Evolutionary conservation across 2,113 vertebrate genomes (phyloP).

Genomic region (Globicephala melas): DNA sequence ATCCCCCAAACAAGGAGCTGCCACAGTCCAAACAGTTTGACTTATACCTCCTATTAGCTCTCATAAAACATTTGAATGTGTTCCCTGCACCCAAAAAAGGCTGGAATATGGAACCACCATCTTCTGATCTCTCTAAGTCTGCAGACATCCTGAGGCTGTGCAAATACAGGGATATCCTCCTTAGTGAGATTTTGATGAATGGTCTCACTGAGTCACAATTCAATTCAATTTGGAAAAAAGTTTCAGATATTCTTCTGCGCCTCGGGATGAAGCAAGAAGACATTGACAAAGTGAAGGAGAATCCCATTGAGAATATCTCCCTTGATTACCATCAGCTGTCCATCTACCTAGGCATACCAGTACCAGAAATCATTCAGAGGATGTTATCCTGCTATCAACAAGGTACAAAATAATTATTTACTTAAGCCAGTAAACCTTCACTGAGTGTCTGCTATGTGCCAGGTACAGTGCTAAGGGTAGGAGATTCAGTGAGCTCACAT

Average conservation of each 20-base stretch:
- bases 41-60: slow-evolving; percentile 69
- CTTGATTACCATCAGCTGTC: slow-evolving; percentile 76
- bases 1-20: slow-evolving; percentile 75
- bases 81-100: slow-evolving; percentile 73
- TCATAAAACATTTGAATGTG: slow-evolving; percentile 76
- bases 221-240: slow-evolving; percentile 74
- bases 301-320: slow-evolving; percentile 75
- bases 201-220: slow-evolving; percentile 75
- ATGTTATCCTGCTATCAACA: slow-evolving; percentile 77
- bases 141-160: slow-evolving; percentile 76
- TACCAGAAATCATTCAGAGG: slow-evolving; percentile 76
- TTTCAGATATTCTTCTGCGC: slow-evolving; percentile 76
- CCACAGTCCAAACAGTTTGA: slow-evolving; percentile 76
- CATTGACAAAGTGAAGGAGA: slow-evolving; percentile 76
- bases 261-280: slow-evolving; percentile 77
- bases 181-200: slow-evolving; percentile 78
- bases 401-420: slow-evolving; percentile 66
- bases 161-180: slow-evolving; percentile 73
- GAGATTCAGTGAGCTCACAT: neutral
- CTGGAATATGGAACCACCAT: slow-evolving; percentile 72
- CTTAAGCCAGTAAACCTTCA: slow-evolving; percentile 24
- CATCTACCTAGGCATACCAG: slow-evolving; percentile 75
- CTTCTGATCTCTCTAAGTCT: slow-evolving; percentile 75
- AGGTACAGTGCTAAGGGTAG: neutral
- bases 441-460: slow-evolving; percentile 12